Percentiles rank a stretch among this genome's conserved stretches.
Evolutionary conservation across 1,140 invertebrate genomes (phyloP).

Genomic region (Euura lappo): DNA sequence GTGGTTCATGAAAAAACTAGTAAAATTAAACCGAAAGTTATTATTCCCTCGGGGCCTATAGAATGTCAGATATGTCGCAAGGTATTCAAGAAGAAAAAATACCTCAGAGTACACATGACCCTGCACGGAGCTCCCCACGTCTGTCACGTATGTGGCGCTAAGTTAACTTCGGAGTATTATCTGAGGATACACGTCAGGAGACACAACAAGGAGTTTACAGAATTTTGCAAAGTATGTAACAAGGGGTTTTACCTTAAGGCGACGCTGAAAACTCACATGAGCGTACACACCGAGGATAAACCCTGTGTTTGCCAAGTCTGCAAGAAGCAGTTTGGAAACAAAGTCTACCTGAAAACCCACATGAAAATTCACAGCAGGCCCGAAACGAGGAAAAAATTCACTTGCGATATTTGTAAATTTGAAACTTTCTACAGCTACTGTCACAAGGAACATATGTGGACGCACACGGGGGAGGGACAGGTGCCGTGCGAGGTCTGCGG

Average conservation of each 20-base stretch:
- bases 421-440: conserved; percentile 40
- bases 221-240: conserved; percentile 70
- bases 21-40: no score
- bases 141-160: conserved; percentile 47
- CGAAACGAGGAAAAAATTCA: conserved; percentile 34
- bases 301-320: conserved; percentile 56
- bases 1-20: no score
- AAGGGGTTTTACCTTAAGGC: conserved; percentile 75
- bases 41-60: conserved; percentile 78
- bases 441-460: conserved; percentile 60
- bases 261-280: conserved; percentile 43
- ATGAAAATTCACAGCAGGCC: conserved; percentile 38
- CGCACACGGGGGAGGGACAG: conserved; percentile 62
- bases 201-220: conserved; percentile 47
- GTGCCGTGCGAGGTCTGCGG: conserved; percentile 65
- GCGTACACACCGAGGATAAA: conserved; percentile 39
- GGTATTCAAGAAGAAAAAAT: conserved; percentile 45
- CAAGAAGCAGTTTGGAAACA: conserved; percentile 56
- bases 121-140: conserved; percentile 35
- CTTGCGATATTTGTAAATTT: conserved; percentile 41
- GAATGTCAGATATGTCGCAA: conserved; percentile 59
- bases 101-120: conserved; percentile 39
- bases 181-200: conserved; percentile 44
- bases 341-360: conserved; percentile 39
- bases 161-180: conserved; percentile 37